Conservation (phyloP, 2,888 invertebrate species). For the Lasioglossum villosulum region DNA sequence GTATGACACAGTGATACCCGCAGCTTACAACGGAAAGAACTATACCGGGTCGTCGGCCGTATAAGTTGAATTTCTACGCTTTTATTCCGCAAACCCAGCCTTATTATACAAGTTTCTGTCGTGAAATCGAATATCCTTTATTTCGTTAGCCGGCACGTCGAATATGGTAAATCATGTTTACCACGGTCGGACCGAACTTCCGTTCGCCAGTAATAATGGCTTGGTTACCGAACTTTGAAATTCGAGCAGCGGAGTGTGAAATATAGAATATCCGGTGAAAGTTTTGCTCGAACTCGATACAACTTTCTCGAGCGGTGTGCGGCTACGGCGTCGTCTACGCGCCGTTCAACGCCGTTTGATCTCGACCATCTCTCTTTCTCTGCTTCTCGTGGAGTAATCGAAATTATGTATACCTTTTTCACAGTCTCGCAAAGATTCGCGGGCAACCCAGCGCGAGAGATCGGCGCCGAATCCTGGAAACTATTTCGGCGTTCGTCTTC, state of each 20-base stretch:
- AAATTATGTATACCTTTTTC: background rate
- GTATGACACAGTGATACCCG: background rate
- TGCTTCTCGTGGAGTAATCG: background rate
- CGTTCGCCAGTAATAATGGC: constrained; percentile 65
- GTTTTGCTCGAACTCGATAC: constrained; percentile 51
- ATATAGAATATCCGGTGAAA: constrained; percentile 64
- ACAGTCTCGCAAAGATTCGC: background rate
- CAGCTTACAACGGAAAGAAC: background rate
- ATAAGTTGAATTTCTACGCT: background rate
- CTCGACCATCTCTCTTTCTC: background rate
- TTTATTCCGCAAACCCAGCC: background rate
- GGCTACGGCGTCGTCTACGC: constrained; percentile 1
- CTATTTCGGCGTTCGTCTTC: background rate
- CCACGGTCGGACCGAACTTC: constrained; percentile 60
- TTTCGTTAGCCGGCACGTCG: constrained; percentile 52
- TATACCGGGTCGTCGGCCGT: background rate
- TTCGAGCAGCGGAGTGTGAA: constrained; percentile 56
- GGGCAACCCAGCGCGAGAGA: background rate
- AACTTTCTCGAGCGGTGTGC: constrained; percentile 43
- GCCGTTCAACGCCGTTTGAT: constrained; percentile 19
- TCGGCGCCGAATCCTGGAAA: background rate
- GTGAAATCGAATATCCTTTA: constrained; percentile 55
- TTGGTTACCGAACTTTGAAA: constrained; percentile 63
- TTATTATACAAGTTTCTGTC: constrained; percentile 27
- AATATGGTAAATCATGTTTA: constrained; percentile 60